Base-by-base conservation (phyloP, 64 coral and sea anemone genomes). In the Trachythela sp. region DNA sequence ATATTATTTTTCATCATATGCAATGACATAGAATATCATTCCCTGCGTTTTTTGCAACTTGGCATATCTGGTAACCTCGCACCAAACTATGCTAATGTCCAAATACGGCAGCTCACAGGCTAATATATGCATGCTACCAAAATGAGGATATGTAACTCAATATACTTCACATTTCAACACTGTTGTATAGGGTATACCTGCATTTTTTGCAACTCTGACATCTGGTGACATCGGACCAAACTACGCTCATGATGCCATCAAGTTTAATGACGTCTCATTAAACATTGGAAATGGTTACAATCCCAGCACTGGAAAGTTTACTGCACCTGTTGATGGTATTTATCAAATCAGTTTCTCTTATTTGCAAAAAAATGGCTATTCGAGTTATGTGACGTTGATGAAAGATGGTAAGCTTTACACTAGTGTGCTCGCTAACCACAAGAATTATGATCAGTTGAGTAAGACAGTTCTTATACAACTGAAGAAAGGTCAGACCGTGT, bases 241-340 rank as follows among this genome's bases (percentile, higher is more conserved):
- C 26, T 64, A 64, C 26, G 56, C 56, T 64, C 20, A 22, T 64
- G 56, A 22, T n/a, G 56, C 56, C 20, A 64, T 64, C 56, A 64
- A 64, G 26, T 64, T 64, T 18, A 64, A 64, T 64, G 56, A 64
- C 56, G 56, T 64, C 56, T n/a, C 56, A 64, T 64, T 64, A 64
- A 64, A 64, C 26, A 64, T 64, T 64, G 56, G 56, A 64, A 64
- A 64, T 64, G 56, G 56, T 64, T 64, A 64, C 24, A 64, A 64
- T 27, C 4, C 56, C 26, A 27, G 56, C 17, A 64, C 56, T 64
- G 56, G 56, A 64, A 64, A 64, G 20, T 64, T 64, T 64, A 64
- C 56, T 22, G 56, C 56, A 64, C 56, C 56, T 64, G 56, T 58
- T 58, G 13, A 58, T 15, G 54, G 54, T 58, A 58, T 58, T 20